These are phyloP conservation scores for Ardeotis arabs DNA, from an alignment of 2,113 vertebrate genomes.

Conservation along the genomic window DNA sequence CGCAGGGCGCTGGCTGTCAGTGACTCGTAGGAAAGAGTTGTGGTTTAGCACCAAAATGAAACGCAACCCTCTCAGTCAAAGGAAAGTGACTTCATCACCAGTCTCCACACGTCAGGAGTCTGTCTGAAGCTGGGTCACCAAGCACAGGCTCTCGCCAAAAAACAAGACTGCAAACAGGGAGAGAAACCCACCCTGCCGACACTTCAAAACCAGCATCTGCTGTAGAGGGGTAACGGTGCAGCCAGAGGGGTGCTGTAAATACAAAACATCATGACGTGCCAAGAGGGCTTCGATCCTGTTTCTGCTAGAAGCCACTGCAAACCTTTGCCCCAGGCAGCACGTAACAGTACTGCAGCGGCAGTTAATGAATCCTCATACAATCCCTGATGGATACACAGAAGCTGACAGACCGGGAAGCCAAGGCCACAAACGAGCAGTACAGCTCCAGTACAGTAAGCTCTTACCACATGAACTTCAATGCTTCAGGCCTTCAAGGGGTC, in stretches of 20 bases:
- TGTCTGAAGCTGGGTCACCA: background rate
- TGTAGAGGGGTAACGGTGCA: accelerated
- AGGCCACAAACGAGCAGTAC: background rate
- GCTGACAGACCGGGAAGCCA: background rate
- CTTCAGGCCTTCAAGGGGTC: background rate
- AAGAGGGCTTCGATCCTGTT: background rate
- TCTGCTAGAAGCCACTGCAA: background rate
- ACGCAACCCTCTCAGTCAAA: background rate
- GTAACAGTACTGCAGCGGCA: background rate
- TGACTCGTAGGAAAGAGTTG: background rate
- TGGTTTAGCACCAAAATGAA: background rate
- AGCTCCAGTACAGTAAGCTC: background rate
- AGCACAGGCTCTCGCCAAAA: background rate
- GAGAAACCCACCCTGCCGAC: background rate
- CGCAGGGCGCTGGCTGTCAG: background rate
- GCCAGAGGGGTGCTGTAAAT: background rate
- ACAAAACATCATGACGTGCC: accelerated
- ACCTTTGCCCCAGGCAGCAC: background rate
- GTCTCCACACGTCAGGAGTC: accelerated
- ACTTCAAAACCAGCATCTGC: background rate
- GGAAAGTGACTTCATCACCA: accelerated
- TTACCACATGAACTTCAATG: accelerated
- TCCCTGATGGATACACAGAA: background rate
- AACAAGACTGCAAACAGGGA: accelerated
- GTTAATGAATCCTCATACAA: background rate